Base-by-base conservation (phyloP, 2,797 vertebrate species). In the Xenentodon cancila region DNA sequence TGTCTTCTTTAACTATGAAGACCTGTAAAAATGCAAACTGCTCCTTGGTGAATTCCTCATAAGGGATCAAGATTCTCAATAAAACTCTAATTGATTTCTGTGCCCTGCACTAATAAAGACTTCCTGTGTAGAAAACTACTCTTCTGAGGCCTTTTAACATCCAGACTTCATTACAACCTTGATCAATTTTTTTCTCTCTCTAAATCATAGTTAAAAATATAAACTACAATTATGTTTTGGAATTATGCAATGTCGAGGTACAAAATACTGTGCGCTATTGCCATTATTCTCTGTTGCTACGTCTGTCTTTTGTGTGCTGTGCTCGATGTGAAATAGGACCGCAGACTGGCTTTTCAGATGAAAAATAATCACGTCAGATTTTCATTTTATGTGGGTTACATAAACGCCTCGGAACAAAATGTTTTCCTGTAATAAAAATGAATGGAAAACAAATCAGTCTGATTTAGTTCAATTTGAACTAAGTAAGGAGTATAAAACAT, bases 81-180 rank as follows among this genome's bases (percentile, higher is more conserved):
- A 88, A 85, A 88, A 86, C 58, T 73, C 59, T 86, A 87, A 90
- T 89, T 85, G 84, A 91, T 89, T 89, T 85, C 69, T 76, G 75
- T 84, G 63, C 62, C 44, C 59, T 60, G 64, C 73, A 85, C 86
- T 84, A 87, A 90, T 84, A 86, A 86, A 85, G 86, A 83, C 75
- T 73, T 75, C 66, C 59, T 58, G 79, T 67, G 53, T 73, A 80
- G 66, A 72, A 79, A 88, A 86, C 71, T 77, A 72, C 79, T 77
- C 80, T 79, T 73, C 37, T 5, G 83, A 84, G 86, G 89, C 73
- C 71, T 75, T 85, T 86, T 65, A 77, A 75, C 61, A 76, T 69
- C 53, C 61, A 67, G 61, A 73, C 66, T 76, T 89, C 73, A 87
- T 86, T 84, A 81, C 59, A 80, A 64, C 59, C 67, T 22, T 4